phyloP scores from a whole-genome alignment of 2,888 invertebrate genomes.

The Dromius quadrimaculatus region DNA sequence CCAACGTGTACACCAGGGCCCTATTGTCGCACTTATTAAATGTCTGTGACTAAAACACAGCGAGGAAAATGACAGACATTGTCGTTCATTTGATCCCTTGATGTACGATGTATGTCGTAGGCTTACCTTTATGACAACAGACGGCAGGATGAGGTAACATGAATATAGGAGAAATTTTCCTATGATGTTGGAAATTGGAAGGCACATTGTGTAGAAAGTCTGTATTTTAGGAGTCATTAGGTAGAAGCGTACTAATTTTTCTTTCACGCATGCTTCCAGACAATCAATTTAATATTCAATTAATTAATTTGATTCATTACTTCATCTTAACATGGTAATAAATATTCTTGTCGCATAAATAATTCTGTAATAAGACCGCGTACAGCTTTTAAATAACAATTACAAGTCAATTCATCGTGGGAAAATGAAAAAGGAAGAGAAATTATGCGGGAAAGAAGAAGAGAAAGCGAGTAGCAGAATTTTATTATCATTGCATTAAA shows the following conservation, averaged over 20 bases:
- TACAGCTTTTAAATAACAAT: slow-evolving; percentile 43
- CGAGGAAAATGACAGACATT: slow-evolving; percentile 31
- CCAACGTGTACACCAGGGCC: slow-evolving; percentile 25
- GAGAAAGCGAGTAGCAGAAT: slow-evolving; percentile 42
- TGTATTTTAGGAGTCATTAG: too few species aligned
- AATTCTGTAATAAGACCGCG: slow-evolving; percentile 21
- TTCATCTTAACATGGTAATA: neutral
- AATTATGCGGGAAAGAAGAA: slow-evolving; percentile 34
- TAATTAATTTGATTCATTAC: neutral
- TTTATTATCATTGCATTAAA: slow-evolving; percentile 52
- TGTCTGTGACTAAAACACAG: slow-evolving; percentile 23
- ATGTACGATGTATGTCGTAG: slow-evolving; percentile 24
- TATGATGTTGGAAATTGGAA: slow-evolving; percentile 8
- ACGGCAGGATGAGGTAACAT: neutral
- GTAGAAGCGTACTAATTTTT: too few species aligned
- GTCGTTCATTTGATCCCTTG: slow-evolving; percentile 40
- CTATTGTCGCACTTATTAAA: slow-evolving; percentile 42
- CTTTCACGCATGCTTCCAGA: too few species aligned
- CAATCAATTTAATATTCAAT: too few species aligned
- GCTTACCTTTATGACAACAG: slow-evolving; percentile 17
- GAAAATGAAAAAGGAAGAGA: slow-evolving; percentile 38
- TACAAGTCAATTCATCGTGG: slow-evolving; percentile 37
- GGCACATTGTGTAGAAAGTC: too few species aligned
- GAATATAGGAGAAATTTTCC: neutral
- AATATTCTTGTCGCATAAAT: neutral